Percentiles rank a stretch among this genome's conserved stretches.
These are phyloP conservation scores for Bibio marci DNA, from an alignment of 2,888 invertebrate species.

Conservation along the genomic window DNA sequence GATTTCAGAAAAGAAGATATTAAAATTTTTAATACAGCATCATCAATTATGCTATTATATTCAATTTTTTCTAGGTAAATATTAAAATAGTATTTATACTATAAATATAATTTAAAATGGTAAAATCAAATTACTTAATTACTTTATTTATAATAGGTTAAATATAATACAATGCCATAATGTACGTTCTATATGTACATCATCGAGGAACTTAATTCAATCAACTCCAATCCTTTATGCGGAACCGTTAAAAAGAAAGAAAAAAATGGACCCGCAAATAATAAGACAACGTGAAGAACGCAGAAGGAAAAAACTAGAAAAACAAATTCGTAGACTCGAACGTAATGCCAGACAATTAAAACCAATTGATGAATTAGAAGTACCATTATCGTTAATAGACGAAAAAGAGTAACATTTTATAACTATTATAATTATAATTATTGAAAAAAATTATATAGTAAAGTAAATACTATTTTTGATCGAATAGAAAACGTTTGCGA, in stretches of 20 bases:
- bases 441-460: too few relatives aligned
- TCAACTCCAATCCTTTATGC: conserved; percentile 32
- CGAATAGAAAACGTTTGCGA: conserved; percentile 34
- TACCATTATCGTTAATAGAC: conserved; percentile 46
- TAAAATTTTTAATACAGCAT: too few relatives aligned
- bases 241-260: conserved; percentile 84
- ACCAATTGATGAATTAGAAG: conserved; percentile 75
- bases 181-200: background rate
- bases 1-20: too few relatives aligned
- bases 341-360: conserved; percentile 70
- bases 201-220: background rate
- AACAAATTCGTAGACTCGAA: conserved; percentile 65
- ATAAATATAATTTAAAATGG: too few relatives aligned
- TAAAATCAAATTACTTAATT: too few relatives aligned
- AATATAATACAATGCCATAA: background rate
- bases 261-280: conserved; percentile 63
- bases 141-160: too few relatives aligned
- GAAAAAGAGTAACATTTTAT: conserved; percentile 37
- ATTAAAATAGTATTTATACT: too few relatives aligned
- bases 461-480: conserved; percentile 3
- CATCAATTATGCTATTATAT: too few relatives aligned
- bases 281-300: conserved; percentile 67
- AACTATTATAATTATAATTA: background rate
- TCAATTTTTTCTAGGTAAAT: too few relatives aligned
- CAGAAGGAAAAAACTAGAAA: conserved; percentile 67